Evolutionary conservation across 2,113 vertebrate genomes (phyloP), one percentile per base, ranked within the genome.

Genomic region (Thryonomys swinderianus): DNA sequence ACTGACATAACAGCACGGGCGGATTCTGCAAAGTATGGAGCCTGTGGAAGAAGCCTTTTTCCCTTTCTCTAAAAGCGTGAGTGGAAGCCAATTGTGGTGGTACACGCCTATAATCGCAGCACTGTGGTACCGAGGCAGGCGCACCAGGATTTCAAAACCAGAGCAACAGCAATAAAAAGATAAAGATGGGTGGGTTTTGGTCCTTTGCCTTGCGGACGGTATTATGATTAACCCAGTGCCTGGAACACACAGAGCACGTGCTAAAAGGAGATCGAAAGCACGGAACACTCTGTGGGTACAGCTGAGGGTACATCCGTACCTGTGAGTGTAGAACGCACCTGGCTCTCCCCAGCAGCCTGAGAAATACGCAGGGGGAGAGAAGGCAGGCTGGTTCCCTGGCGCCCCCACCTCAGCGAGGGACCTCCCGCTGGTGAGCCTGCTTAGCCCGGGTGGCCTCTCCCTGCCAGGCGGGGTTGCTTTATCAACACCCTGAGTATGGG

Each of bases 191-290:
- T 42, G 69, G 37, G 69, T 48, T n/a, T 48, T 62, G 42, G n/a
- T 10, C 45, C 45, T 23, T 90, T 27, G 14, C 27, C 32, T 92
- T 14, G 6, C 5, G 14, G 30, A 59, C 7, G 40, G 20, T 10
- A 37, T 64, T 13, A 21, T 9, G 2, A 62, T 73, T 61, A 86
- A 61, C 42, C 81, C 34, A 40, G 69, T 48, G 23, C 13, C 30
- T 74, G 78, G 13, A 62, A 14, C 7, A 45, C n/a, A 85, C 14
- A 2, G 0, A 12, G n/a, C 53, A 5, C 32, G 37, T 64, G 88
- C 88, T 86, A 37, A 66, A n/a, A 48, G 18, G 59, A 73, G 71
- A 59, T 81, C 30, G 27, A 85, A 96, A 91, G 48, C 51, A 51
- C 42, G 12, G 3, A 34, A 21, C 7, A 10, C 61, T 57, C 25